These are phyloP conservation scores for Nephila pilipes DNA, from an alignment of 1,140 invertebrate species.

Conservation along the genomic window DNA sequence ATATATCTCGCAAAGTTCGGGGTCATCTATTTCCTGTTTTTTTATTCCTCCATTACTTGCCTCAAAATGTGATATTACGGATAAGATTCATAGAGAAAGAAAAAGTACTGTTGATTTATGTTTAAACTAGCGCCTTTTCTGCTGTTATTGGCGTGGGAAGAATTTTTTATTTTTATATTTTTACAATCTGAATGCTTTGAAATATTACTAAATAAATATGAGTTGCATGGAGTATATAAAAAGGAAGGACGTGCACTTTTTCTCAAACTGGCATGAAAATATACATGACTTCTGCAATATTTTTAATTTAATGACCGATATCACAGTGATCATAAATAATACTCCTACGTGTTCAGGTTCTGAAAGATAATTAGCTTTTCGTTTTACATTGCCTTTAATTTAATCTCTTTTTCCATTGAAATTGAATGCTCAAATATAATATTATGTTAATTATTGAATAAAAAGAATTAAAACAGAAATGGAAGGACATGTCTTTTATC, in stretches of 20 bases:
- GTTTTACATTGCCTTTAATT: no score
- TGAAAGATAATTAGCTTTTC: no score
- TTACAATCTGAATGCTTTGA: neutral
- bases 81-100: neutral
- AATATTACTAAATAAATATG: neutral
- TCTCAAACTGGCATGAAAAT: no score
- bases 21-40: neutral
- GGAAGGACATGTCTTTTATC: no score
- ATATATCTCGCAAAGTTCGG: neutral
- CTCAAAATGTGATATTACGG: neutral
- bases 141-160: neutral
- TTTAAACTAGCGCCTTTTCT: neutral
- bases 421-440: no score
- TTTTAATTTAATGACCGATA: no score
- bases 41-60: neutral
- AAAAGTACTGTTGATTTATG: neutral
- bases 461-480: no score
- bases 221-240: neutral
- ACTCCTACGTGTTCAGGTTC: no score
- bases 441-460: no score
- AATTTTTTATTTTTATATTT: neutral
- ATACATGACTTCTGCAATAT: no score
- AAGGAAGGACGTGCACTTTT: neutral
- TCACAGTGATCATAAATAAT: no score
- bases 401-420: no score